phyloP scores from a whole-genome alignment of 1,140 invertebrate genomes.

The Ostrea edulis region DNA sequence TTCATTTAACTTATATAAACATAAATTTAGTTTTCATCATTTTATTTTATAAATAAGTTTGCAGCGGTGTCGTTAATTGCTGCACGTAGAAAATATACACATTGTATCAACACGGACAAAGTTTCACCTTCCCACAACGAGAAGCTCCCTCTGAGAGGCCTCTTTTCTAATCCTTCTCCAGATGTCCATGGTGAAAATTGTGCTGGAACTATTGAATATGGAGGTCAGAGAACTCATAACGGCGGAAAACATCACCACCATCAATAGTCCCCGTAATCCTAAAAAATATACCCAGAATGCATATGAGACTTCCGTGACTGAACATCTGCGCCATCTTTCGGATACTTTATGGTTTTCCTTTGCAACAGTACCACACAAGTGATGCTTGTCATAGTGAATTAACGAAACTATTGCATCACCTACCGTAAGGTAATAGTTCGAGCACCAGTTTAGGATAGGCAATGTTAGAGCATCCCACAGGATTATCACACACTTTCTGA shows the following conservation, averaged over 20 bases:
- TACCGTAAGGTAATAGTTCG: constrained; percentile 79
- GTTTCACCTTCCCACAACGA: constrained; percentile 79
- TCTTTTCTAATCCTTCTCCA: constrained; percentile 78
- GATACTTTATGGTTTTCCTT: neutral
- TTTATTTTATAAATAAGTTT: no score
- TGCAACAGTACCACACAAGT: neutral
- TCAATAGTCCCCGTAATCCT: constrained; percentile 77
- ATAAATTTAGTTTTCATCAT: no score
- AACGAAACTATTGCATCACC: constrained; percentile 34
- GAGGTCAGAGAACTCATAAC: constrained; percentile 81
- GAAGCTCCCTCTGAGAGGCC: constrained; percentile 77
- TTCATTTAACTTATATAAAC: no score
- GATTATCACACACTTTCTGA: constrained; percentile 78
- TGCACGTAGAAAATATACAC: no score
- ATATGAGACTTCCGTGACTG: neutral
- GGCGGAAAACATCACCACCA: constrained; percentile 81
- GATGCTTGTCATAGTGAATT: neutral
- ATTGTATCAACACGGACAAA: no score
- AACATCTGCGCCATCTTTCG: neutral
- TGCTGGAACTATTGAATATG: constrained; percentile 81
- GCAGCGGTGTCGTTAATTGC: no score
- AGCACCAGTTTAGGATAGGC: constrained; percentile 82
- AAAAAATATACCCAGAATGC: neutral
- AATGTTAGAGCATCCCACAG: constrained; percentile 81
- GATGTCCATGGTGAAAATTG: constrained; percentile 82